Conservation (phyloP, 1,140 invertebrate species). For the Andrena cerasifolii region DNA sequence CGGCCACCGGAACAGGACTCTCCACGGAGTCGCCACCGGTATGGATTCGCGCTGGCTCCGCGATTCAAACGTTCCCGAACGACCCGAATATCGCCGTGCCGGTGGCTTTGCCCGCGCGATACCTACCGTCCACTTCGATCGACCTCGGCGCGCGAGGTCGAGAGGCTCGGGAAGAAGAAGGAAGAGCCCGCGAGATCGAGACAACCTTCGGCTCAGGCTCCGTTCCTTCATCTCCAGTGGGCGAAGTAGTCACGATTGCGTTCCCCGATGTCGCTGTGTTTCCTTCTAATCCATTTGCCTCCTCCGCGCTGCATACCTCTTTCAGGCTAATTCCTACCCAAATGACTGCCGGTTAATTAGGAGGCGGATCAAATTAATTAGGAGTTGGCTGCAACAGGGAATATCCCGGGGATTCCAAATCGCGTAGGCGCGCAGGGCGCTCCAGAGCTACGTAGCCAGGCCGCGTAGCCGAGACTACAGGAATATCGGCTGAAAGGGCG, state of each 20-base stretch:
- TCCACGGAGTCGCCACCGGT: constrained; percentile 21
- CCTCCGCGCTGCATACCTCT: not conserved
- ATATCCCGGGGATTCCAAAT: no score
- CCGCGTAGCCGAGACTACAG: no score
- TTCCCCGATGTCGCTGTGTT: no score
- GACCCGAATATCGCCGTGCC: constrained; percentile 40
- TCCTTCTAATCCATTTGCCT: not conserved
- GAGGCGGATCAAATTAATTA: no score
- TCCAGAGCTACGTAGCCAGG: no score
- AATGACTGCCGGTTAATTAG: no score
- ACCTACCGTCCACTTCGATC: constrained; percentile 46
- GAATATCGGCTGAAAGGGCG: no score
- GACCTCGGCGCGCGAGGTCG: constrained; percentile 51
- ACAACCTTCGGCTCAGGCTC: constrained; percentile 25
- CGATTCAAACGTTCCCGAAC: constrained; percentile 32
- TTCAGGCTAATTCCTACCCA: no score
- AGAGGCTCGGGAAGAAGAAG: constrained; percentile 43
- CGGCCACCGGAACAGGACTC: constrained; percentile 26
- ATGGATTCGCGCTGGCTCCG: not conserved
- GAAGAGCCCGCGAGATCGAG: constrained; percentile 12
- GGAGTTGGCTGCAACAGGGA: no score
- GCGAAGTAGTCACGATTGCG: constrained; percentile 1
- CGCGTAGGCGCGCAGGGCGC: no score
- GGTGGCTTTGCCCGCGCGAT: not conserved
- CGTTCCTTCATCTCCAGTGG: not conserved